Conservation (phyloP, 2,797 vertebrate genomes). For the Lagorchestes hirsutus region DNA sequence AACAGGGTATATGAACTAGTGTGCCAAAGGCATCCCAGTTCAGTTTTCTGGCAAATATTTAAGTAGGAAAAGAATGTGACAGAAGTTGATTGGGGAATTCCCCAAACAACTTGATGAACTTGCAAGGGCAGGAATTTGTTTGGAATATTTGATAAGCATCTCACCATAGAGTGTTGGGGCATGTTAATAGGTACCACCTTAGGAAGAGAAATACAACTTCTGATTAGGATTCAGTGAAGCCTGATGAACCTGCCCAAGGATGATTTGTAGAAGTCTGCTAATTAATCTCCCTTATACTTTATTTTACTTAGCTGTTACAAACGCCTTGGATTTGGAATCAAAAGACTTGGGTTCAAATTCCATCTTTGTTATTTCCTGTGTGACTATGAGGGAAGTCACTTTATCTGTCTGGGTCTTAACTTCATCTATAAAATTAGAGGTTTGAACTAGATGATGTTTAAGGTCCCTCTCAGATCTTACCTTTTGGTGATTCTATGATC, state of each 20-base stretch:
- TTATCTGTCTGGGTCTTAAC: background rate
- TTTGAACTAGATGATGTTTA: background rate
- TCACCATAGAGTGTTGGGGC: background rate
- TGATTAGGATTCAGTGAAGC: background rate
- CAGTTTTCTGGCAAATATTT: background rate
- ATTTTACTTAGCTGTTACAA: background rate
- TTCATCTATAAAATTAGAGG: background rate
- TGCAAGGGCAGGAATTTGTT: background rate
- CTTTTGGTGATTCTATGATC: background rate
- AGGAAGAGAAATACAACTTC: background rate
- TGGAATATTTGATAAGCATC: background rate
- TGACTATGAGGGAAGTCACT: background rate
- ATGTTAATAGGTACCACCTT: background rate
- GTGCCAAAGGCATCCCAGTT: background rate
- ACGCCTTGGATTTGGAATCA: background rate
- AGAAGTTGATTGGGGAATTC: background rate
- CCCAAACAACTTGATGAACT: background rate
- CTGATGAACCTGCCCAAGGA: background rate
- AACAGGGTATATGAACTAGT: background rate
- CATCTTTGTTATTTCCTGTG: background rate
- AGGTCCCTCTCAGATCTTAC: background rate
- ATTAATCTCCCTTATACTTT: background rate
- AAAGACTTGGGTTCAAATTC: background rate
- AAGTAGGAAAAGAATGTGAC: background rate
- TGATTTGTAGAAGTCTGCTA: background rate